Percentiles rank a stretch among this genome's conserved stretches.
Evolutionary conservation across 2,888 invertebrate species (phyloP).

Genomic region (Agriopis leucophaearia): DNA sequence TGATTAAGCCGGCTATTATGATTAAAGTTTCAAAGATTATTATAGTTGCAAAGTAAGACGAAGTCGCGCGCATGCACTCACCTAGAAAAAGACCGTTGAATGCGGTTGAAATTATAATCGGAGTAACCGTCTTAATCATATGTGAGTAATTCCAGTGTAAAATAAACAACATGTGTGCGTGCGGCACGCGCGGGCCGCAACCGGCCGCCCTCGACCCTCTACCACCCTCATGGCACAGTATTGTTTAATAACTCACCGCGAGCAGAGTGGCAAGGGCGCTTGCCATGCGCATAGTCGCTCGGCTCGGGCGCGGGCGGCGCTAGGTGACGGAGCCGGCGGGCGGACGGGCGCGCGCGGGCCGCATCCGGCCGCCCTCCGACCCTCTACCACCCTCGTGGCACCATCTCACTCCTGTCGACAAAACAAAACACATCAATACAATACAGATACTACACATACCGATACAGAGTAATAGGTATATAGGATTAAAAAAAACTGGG

Average conservation of each 20-base stretch:
- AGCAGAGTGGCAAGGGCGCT: constrained; percentile 90
- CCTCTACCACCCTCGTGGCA: constrained; percentile 79
- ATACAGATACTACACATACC: constrained; percentile 11
- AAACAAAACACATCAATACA: background rate
- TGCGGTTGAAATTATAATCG: too few species aligned
- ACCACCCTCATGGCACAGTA: constrained; percentile 73
- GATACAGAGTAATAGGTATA: too few species aligned
- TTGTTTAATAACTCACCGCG: constrained; percentile 88
- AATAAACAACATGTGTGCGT: too few species aligned
- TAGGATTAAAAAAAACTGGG: too few species aligned
- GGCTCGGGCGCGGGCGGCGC: constrained; percentile 65
- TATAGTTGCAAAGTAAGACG: too few species aligned
- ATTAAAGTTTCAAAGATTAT: too few species aligned
- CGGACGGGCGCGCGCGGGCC: constrained; percentile 83
- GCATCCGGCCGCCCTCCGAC: constrained; percentile 81
- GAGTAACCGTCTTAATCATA: too few species aligned
- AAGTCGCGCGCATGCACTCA: too few species aligned
- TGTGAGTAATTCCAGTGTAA: too few species aligned
- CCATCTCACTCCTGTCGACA: constrained; percentile 71
- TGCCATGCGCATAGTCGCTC: constrained; percentile 93
- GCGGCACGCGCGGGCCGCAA: constrained; percentile 82
- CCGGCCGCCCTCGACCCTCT: constrained; percentile 79
- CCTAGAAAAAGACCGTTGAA: too few species aligned
- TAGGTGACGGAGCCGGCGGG: constrained; percentile 85
- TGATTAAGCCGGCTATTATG: too few species aligned